These are phyloP conservation scores for Poecilia latipinna DNA, from an alignment of 2,113 vertebrate genomes.

Conservation along the genomic window DNA sequence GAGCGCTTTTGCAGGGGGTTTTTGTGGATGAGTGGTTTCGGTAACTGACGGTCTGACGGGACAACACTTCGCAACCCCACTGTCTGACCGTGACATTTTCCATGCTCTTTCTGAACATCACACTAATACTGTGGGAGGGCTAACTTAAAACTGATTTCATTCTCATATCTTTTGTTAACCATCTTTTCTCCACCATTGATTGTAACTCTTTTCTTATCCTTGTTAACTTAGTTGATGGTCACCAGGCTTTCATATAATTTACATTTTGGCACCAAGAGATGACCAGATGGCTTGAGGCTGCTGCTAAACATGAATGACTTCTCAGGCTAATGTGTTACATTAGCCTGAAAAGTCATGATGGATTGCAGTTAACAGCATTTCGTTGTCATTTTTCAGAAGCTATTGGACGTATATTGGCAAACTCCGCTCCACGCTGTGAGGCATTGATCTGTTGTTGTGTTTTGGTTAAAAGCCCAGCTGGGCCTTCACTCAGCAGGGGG, in stretches of 20 bases:
- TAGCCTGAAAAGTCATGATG: conserved; percentile 4
- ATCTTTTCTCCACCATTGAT: background rate
- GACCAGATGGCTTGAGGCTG: conserved; percentile 51
- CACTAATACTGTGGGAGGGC: too few species aligned
- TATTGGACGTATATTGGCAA: background rate
- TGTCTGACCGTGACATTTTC: too few species aligned
- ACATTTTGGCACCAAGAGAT: conserved; percentile 23
- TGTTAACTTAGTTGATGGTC: conserved; percentile 65
- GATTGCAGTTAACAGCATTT: conserved; percentile 1
- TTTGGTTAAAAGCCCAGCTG: conserved; percentile 15
- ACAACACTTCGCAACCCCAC: too few species aligned
- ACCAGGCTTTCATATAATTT: conserved; percentile 28
- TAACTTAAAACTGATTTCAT: too few species aligned
- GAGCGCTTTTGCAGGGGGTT: too few species aligned
- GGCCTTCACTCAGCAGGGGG: conserved; percentile 62
- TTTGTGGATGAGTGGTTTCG: too few species aligned
- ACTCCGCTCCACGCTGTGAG: conserved; percentile 22
- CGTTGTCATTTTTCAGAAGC: conserved; percentile 2
- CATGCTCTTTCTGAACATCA: too few species aligned
- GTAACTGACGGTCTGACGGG: too few species aligned
- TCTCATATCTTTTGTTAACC: background rate
- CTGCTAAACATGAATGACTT: conserved; percentile 50
- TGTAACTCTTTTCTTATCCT: conserved; percentile 4
- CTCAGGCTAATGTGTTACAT: conserved; percentile 17
- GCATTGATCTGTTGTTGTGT: conserved; percentile 39